phyloP scores from a whole-genome alignment of 2,113 vertebrate genomes.

The Lanius ludovicianus region DNA sequence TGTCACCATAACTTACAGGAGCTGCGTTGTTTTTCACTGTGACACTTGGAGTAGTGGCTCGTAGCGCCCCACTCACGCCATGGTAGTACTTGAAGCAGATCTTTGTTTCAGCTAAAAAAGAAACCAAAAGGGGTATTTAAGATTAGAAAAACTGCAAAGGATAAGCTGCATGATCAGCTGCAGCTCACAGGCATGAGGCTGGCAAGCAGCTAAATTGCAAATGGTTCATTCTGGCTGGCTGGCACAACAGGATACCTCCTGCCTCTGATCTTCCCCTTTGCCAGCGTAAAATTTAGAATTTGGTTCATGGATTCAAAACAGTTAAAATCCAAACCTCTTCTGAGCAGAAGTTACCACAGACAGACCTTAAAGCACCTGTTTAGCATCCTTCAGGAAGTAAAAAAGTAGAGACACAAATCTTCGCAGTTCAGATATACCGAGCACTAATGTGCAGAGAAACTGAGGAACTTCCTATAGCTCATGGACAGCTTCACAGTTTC shows the following conservation, averaged over 20 bases:
- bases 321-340: not conserved
- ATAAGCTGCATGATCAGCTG: not conserved
- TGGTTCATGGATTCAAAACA: not conserved
- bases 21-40: conserved; percentile 86
- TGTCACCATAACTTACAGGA: conserved; percentile 79
- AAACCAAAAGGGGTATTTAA: not conserved
- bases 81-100: conserved; percentile 99
- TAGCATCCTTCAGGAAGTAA: not conserved
- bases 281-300: not conserved
- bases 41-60: conserved; percentile 92
- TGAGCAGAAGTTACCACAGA: not conserved
- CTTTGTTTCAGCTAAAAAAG: conserved; percentile 88
- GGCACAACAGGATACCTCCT: not conserved
- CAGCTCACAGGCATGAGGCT: not conserved
- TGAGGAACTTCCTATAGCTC: not conserved
- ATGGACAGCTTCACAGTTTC: not conserved
- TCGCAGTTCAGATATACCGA: not conserved
- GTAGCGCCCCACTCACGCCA: conserved; percentile 87
- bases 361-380: not conserved
- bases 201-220: not conserved
- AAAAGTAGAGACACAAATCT: not conserved
- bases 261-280: not conserved
- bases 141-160: not conserved
- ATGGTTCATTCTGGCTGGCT: not conserved
- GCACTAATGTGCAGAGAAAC: not conserved